Evolutionary conservation across 2,113 vertebrate species (phyloP).

Genomic region (Brachionichthys hirsutus): DNA sequence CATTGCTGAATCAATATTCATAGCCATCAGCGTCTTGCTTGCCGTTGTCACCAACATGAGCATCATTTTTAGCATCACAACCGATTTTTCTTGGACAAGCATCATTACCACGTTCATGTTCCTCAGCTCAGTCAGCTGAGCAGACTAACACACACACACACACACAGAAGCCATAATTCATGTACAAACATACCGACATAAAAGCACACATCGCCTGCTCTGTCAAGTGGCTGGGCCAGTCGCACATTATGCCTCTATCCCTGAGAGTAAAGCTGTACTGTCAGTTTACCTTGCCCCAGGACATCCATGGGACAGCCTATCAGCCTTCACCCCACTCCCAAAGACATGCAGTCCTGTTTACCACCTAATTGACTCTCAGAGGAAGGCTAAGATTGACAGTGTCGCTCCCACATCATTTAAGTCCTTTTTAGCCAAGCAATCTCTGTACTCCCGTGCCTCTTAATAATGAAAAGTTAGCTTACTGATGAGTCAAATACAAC

Average conservation of each 20-base stretch:
- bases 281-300: slow-evolving; percentile 82
- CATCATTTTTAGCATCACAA: slow-evolving; percentile 5
- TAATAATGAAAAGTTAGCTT: slow-evolving; percentile 74
- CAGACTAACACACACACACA: slow-evolving; percentile 17
- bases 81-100: slow-evolving; percentile 18
- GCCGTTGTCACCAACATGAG: slow-evolving; percentile 1
- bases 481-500: slow-evolving; percentile 70
- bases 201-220: slow-evolving; percentile 36
- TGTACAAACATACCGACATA: slow-evolving; percentile 22
- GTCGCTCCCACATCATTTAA: slow-evolving; percentile 73
- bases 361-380: slow-evolving; percentile 87
- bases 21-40: slow-evolving; percentile 12
- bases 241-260: slow-evolving; percentile 66
- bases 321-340: slow-evolving; percentile 70
- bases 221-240: slow-evolving; percentile 58
- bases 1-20: slow-evolving; percentile 36
- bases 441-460: slow-evolving; percentile 59
- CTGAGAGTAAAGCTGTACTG: slow-evolving; percentile 69
- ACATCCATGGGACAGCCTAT: slow-evolving; percentile 79
- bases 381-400: slow-evolving; percentile 77
- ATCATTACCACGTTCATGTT: slow-evolving; percentile 30
- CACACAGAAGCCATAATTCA: slow-evolving; percentile 16
- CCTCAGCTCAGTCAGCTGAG: slow-evolving; percentile 26
- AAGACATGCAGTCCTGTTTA: slow-evolving; percentile 80
- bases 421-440: slow-evolving; percentile 72